A percentile compares a stretch with the other conserved stretches of the same genome.
Evolutionary conservation across 2,888 invertebrate species (phyloP).

Genomic region (Lobophora halterata): DNA sequence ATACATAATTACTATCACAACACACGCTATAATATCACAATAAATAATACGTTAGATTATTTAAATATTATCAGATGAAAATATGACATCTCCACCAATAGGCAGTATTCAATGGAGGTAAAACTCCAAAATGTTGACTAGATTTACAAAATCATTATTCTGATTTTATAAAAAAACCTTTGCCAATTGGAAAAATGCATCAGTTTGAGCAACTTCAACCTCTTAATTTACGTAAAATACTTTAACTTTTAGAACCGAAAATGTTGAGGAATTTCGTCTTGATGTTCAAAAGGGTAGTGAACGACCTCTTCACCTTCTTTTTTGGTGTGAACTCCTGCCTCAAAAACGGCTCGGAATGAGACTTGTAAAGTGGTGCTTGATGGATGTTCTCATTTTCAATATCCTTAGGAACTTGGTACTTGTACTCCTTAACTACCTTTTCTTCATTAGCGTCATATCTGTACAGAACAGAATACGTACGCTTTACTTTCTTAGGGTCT

Average conservation of each 20-base stretch:
- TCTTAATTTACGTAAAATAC: conserved; percentile 28
- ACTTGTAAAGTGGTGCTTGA: conserved; percentile 53
- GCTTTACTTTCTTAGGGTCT: conserved; percentile 66
- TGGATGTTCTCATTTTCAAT: conserved; percentile 37
- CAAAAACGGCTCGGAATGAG: conserved; percentile 67
- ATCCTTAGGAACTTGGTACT: conserved; percentile 64
- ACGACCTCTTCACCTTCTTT: conserved; percentile 73
- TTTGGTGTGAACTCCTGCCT: conserved; percentile 59
- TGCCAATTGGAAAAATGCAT: conserved; percentile 64
- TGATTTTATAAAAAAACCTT: conserved; percentile 35
- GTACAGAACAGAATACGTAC: conserved; percentile 72
- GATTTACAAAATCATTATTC: conserved; percentile 30
- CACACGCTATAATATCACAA: conserved; percentile 68
- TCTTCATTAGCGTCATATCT: conserved; percentile 71
- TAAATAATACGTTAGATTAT: conserved; percentile 31
- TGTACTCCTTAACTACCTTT: conserved; percentile 73
- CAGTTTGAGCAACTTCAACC: conserved; percentile 67
- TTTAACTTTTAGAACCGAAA: conserved; percentile 69
- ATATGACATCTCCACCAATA: conserved; percentile 22
- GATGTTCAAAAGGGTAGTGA: conserved; percentile 69
- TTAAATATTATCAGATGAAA: conserved; percentile 28
- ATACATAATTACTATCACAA: conserved; percentile 57
- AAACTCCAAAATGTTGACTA: conserved; percentile 37
- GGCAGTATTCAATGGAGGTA: conserved; percentile 6
- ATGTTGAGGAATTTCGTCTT: conserved; percentile 74